Percentiles rank a stretch among this genome's conserved stretches.
Evolutionary conservation across 2,888 invertebrate genomes (phyloP).

Genomic region (Saturnia pavonia): DNA sequence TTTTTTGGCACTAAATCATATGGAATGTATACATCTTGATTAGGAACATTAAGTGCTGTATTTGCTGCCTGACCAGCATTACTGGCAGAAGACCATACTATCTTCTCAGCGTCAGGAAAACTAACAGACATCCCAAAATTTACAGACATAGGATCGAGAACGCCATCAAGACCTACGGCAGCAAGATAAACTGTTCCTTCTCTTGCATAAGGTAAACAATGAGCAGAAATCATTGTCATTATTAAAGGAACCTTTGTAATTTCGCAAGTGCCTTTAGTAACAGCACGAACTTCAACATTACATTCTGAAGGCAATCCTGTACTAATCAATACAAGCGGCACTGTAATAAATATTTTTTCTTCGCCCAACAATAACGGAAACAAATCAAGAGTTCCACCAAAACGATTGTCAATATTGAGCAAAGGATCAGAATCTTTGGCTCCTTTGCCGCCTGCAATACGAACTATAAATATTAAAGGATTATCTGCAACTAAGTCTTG

Average conservation of each 20-base stretch:
- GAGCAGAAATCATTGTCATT: slow-evolving; percentile 65
- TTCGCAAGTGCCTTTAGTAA: slow-evolving; percentile 39
- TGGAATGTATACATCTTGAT: slow-evolving; percentile 59
- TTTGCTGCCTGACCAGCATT: slow-evolving; percentile 52
- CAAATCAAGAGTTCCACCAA: slow-evolving; percentile 65
- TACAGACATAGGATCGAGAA: slow-evolving; percentile 43
- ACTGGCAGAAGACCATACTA: slow-evolving; percentile 63
- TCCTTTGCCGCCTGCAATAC: slow-evolving; percentile 47
- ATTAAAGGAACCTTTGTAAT: slow-evolving; percentile 46
- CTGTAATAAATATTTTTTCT: slow-evolving; percentile 45
- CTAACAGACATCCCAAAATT: slow-evolving; percentile 65
- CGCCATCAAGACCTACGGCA: slow-evolving; percentile 57
- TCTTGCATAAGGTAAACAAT: slow-evolving; percentile 61
- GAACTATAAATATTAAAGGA: slow-evolving; percentile 64
- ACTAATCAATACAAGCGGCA: slow-evolving; percentile 45
- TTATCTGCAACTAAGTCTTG: slow-evolving; percentile 49
- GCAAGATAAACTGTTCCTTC: slow-evolving; percentile 64
- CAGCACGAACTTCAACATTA: slow-evolving; percentile 46
- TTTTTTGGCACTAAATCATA: slow-evolving; percentile 43
- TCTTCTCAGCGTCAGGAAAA: slow-evolving; percentile 45
- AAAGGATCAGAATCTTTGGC: slow-evolving; percentile 62
- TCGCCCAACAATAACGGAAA: slow-evolving; percentile 66
- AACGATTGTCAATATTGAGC: slow-evolving; percentile 56
- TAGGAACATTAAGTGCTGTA: slow-evolving; percentile 48
- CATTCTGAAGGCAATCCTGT: slow-evolving; percentile 52